Percentiles rank a stretch among this genome's conserved stretches.
phyloP scores from a whole-genome alignment of 2,113 vertebrate genomes.

The Spermophilus dauricus region DNA sequence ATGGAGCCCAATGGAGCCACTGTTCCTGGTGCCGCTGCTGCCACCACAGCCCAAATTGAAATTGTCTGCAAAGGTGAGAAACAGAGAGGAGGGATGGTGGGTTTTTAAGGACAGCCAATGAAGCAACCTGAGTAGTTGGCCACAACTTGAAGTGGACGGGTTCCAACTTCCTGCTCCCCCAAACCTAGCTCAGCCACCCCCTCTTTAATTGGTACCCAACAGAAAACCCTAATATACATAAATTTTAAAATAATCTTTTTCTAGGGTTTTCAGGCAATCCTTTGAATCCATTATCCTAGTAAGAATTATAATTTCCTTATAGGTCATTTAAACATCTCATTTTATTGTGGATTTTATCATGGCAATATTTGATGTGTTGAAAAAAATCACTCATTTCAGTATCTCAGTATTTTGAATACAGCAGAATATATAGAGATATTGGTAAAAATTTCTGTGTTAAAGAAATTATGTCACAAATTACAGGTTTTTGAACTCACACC shows the following conservation, averaged over 20 bases:
- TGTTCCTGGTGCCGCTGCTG: too few relatives aligned
- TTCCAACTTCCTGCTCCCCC: too few relatives aligned
- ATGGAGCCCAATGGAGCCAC: too few relatives aligned
- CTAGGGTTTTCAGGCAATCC: neutral
- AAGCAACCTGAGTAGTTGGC: too few relatives aligned
- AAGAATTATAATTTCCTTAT: neutral
- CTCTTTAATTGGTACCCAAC: too few relatives aligned
- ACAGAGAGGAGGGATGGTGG: too few relatives aligned
- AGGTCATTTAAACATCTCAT: neutral
- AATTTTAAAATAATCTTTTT: constrained; percentile 7
- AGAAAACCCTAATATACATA: neutral
- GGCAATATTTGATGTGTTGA: neutral
- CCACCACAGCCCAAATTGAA: too few relatives aligned
- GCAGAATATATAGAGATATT: neutral
- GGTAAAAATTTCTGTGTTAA: neutral
- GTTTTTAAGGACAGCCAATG: too few relatives aligned
- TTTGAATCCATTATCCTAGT: neutral
- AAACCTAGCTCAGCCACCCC: too few relatives aligned
- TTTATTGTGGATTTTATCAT: neutral
- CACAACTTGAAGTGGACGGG: too few relatives aligned
- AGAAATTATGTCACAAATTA: constrained; percentile 22
- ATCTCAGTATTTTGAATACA: constrained; percentile 1
- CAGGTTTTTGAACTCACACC: constrained; percentile 13
- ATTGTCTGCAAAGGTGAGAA: too few relatives aligned
- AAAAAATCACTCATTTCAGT: neutral